Conservation (phyloP, 2,888 invertebrate species). For the Lithophane semibrunnea region DNA sequence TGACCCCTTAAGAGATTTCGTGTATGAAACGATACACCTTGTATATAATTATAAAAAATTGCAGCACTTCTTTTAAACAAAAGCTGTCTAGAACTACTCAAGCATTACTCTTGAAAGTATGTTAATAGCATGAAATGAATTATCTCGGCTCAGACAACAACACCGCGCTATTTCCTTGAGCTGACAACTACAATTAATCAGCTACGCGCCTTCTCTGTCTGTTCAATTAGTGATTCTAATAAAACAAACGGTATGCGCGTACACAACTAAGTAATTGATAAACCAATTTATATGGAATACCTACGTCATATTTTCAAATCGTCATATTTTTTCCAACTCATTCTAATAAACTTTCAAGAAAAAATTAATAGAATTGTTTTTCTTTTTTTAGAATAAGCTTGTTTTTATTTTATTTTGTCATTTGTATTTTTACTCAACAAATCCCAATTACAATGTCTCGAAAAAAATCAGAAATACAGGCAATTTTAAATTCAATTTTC, state of each 20-base stretch:
- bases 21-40: no score
- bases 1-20: no score
- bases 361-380: no score
- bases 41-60: no score
- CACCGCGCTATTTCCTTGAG: not conserved
- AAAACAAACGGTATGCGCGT: not conserved
- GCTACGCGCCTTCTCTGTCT: not conserved
- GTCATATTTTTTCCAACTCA: not conserved
- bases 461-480: not conserved
- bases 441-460: not conserved
- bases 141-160: conserved; percentile 14
- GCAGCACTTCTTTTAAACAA: no score
- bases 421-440: not conserved
- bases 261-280: not conserved
- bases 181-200: conserved; percentile 34
- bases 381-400: no score
- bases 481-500: not conserved
- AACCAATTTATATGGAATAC: not conserved
- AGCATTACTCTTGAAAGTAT: not conserved
- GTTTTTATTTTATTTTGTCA: not conserved
- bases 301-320: no score
- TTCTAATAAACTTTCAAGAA: not conserved
- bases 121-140: conserved; percentile 3
- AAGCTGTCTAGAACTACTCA: not conserved
- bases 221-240: not conserved